A percentile compares a stretch with the other conserved stretches of the same genome.
Evolutionary conservation across 2,888 invertebrate species (phyloP).

Genomic region (Synanthedon tipuliformis): DNA sequence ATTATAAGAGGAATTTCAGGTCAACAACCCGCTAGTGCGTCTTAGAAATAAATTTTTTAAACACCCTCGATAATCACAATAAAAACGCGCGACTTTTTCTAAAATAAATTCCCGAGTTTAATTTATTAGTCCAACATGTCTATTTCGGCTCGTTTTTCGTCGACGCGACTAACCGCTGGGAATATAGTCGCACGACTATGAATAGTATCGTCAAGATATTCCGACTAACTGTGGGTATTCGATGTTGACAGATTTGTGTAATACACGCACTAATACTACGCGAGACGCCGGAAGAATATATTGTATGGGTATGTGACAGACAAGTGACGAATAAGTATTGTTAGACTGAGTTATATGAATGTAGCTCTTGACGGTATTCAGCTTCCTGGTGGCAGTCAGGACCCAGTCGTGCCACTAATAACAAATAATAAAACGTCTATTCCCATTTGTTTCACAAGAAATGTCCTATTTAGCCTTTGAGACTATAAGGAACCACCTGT

Average conservation of each 20-base stretch:
- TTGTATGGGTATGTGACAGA: slow-evolving; percentile 3
- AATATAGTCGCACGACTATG: slow-evolving; percentile 28
- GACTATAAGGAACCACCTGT: no score
- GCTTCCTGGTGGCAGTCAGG: no score
- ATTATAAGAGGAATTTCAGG: slow-evolving; percentile 45
- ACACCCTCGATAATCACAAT: slow-evolving; percentile 48
- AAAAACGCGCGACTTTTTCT: slow-evolving; percentile 38
- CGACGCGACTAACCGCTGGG: slow-evolving; percentile 29
- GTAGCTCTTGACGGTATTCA: no score
- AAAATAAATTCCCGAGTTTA: slow-evolving; percentile 40
- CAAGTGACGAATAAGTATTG: background rate
- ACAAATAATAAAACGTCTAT: no score
- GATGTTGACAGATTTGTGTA: slow-evolving; percentile 62
- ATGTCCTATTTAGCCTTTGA: no score
- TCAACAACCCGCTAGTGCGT: slow-evolving; percentile 31
- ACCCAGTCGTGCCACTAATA: no score
- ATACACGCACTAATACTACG: slow-evolving; percentile 37
- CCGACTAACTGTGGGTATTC: slow-evolving; percentile 33
- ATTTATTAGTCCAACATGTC: slow-evolving; percentile 52
- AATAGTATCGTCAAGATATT: slow-evolving; percentile 38
- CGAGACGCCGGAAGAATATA: slow-evolving; percentile 18
- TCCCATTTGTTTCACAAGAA: no score
- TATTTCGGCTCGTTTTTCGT: slow-evolving; percentile 56
- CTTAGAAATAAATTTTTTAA: slow-evolving; percentile 25
- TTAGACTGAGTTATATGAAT: background rate